Conservation (phyloP, 2,888 invertebrate species). For the Diabrotica balteata region DNA sequence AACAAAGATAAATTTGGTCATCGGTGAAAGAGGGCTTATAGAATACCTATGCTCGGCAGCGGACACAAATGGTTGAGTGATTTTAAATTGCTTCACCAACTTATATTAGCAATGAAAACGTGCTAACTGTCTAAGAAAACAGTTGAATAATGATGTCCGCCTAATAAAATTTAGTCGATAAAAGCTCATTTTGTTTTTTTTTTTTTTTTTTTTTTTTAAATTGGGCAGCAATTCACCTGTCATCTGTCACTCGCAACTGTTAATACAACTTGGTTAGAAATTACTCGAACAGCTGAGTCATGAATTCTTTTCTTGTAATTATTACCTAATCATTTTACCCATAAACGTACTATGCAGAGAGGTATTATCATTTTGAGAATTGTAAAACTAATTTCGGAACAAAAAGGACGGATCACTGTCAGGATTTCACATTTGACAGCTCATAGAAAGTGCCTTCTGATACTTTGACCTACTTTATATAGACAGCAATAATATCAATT, state of each 20-base stretch:
- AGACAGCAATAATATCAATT: too few species aligned
- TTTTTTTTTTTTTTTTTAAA: too few species aligned
- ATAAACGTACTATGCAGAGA: neutral
- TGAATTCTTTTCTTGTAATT: constrained; percentile 16
- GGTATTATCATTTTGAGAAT: constrained; percentile 14
- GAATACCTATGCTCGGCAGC: too few species aligned
- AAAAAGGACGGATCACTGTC: constrained; percentile 14
- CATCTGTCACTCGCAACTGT: constrained; percentile 12
- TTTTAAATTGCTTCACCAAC: too few species aligned
- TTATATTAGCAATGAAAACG: too few species aligned
- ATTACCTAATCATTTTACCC: constrained; percentile 16
- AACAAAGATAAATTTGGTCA: too few species aligned
- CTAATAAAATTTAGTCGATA: neutral
- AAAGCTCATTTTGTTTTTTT: constrained; percentile 10
- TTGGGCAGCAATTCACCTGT: constrained; percentile 14
- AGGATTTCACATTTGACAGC: constrained; percentile 3
- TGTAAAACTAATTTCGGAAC: constrained; percentile 9
- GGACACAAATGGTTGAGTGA: too few species aligned
- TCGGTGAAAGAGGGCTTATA: too few species aligned
- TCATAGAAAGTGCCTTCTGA: constrained; percentile 5
- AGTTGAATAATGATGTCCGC: too few species aligned
- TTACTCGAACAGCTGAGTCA: constrained; percentile 15
- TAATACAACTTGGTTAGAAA: constrained; percentile 15
- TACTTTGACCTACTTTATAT: neutral
- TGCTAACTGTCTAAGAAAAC: too few species aligned